Evolutionary conservation across 2,888 invertebrate genomes (phyloP).

Genomic region (Habrosyne pyritoides): DNA sequence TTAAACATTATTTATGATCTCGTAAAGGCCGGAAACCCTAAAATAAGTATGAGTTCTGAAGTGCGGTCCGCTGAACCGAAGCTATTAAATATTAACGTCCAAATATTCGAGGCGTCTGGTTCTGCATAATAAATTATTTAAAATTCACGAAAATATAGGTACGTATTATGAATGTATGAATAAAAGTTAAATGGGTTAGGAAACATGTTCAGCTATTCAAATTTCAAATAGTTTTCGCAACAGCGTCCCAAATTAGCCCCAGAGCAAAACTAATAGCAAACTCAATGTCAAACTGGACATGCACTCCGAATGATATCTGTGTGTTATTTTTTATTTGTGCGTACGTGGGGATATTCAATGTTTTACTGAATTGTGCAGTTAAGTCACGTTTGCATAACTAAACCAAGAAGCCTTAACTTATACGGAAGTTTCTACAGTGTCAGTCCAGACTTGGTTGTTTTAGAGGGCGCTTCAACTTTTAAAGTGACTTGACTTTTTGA

Average conservation of each 20-base stretch:
- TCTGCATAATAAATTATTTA: not conserved
- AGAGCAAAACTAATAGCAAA: no score
- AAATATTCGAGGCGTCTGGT: not conserved
- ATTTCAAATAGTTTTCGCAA: no score
- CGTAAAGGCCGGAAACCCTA: not conserved
- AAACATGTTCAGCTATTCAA: no score
- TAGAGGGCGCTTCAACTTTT: not conserved
- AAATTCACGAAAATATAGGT: not conserved
- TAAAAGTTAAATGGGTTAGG: no score
- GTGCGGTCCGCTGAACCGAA: not conserved
- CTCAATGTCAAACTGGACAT: no score
- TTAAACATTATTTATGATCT: not conserved
- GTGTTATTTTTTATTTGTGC: not conserved
- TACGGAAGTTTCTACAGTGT: not conserved
- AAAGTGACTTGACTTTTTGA: not conserved
- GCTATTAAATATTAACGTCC: not conserved
- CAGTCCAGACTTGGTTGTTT: not conserved
- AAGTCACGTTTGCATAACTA: not conserved
- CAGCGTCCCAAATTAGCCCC: no score
- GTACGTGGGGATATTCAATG: not conserved
- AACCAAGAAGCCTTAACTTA: not conserved
- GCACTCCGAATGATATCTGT: no score
- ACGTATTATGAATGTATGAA: no score
- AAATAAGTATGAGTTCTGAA: not conserved
- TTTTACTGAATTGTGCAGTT: not conserved